Conservation (phyloP, 2,113 vertebrate genomes). For the Merops nubicus region DNA sequence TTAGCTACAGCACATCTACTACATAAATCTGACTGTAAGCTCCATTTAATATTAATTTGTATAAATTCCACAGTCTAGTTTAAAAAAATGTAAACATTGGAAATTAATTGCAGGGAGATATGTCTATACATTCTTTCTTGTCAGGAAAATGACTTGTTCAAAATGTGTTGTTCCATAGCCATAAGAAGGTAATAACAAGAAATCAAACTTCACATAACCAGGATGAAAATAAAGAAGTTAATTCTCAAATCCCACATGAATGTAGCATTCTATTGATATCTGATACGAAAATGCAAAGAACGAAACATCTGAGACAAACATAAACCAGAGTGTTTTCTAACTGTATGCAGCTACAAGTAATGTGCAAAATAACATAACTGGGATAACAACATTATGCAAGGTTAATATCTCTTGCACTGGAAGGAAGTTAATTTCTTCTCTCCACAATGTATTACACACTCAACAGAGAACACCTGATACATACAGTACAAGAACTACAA, state of each 20-base stretch:
- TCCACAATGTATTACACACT: conserved; percentile 60
- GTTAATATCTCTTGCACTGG: conserved; percentile 31
- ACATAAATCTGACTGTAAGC: conserved; percentile 63
- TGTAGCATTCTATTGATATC: not conserved
- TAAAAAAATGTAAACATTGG: conserved; percentile 86
- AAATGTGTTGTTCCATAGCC: conserved; percentile 51
- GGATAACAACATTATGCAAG: conserved; percentile 36
- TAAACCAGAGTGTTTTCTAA: conserved; percentile 50
- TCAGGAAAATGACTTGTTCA: conserved; percentile 74
- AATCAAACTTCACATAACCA: conserved; percentile 21
- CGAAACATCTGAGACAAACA: conserved; percentile 60
- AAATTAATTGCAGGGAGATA: conserved; percentile 78
- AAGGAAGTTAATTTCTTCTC: conserved; percentile 34
- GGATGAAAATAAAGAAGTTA: not conserved
- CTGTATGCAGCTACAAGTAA: conserved; percentile 57
- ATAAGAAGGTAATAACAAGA: conserved; percentile 23
- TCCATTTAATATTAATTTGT: conserved; percentile 68
- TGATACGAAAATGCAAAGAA: conserved; percentile 21
- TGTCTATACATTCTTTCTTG: conserved; percentile 85
- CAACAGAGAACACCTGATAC: conserved; percentile 68
- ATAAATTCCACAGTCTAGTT: conserved; percentile 81
- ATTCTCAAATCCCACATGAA: not conserved
- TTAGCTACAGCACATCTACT: conserved; percentile 66
- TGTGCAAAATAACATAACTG: conserved; percentile 71
- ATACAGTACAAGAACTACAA: conserved; percentile 69